Evolutionary conservation across 2,113 vertebrate species (phyloP).

Genomic region (Neolamprologus devosi): DNA sequence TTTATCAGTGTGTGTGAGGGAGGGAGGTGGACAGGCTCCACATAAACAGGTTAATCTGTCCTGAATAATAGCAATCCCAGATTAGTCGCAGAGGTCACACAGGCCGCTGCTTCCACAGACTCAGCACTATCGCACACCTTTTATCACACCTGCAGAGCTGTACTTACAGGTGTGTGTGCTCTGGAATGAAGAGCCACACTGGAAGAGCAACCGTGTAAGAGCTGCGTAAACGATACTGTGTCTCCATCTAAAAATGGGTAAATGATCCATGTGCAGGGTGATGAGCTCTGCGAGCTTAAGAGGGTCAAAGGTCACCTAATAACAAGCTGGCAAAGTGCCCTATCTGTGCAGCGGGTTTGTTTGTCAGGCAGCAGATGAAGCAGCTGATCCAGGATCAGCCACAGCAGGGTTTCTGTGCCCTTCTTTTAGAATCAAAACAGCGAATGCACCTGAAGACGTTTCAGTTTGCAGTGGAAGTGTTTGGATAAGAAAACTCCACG

Average conservation of each 20-base stretch:
- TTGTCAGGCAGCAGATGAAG: neutral
- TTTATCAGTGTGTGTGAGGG: neutral
- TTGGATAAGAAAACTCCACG: neutral
- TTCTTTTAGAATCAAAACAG: neutral
- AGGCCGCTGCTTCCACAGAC: conserved; percentile 31
- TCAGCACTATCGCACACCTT: conserved; percentile 42
- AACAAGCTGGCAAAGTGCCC: neutral
- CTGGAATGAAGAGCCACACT: neutral
- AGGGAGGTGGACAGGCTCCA: neutral
- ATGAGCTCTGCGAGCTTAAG: neutral
- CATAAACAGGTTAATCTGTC: conserved; percentile 59
- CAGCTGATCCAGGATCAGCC: neutral
- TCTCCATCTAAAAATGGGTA: neutral
- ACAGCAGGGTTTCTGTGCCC: neutral
- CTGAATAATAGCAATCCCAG: conserved; percentile 68
- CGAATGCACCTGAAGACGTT: neutral
- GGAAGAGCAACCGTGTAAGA: neutral
- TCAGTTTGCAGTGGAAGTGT: neutral
- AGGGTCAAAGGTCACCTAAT: neutral
- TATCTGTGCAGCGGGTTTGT: neutral
- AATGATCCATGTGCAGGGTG: neutral
- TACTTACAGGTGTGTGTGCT: neutral
- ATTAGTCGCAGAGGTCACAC: conserved; percentile 73
- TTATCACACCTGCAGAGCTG: neutral
- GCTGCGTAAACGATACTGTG: neutral